Evolutionary conservation across 2,888 invertebrate species (phyloP).

Genomic region (Ennomos quercinarius): DNA sequence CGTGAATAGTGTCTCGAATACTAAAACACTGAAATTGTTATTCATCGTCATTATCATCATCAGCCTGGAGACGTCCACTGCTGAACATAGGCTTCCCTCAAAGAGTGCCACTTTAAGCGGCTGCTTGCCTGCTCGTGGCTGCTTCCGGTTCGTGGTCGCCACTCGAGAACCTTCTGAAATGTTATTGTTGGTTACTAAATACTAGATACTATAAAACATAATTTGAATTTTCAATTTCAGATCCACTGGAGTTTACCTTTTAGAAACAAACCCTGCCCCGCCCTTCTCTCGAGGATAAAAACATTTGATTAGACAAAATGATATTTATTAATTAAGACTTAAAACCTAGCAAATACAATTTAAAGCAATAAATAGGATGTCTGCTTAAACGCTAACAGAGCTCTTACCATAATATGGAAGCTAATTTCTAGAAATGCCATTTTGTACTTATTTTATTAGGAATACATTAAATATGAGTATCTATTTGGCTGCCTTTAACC

Average conservation of each 20-base stretch:
- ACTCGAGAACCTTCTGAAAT: no score
- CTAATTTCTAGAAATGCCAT: slow-evolving; percentile 63
- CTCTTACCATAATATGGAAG: slow-evolving; percentile 43
- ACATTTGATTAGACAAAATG: slow-evolving; percentile 1
- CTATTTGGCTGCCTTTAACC: no score
- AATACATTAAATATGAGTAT: slow-evolving; percentile 13
- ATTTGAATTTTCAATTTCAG: slow-evolving; percentile 56
- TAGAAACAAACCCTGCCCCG: slow-evolving; percentile 63
- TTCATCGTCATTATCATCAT: no score
- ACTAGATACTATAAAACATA: no score
- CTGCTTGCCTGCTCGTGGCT: no score
- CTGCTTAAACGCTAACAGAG: slow-evolving; percentile 47
- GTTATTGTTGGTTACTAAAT: no score
- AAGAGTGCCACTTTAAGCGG: no score
- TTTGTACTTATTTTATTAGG: slow-evolving; percentile 68
- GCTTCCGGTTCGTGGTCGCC: no score
- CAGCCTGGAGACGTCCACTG: no score
- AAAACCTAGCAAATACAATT: slow-evolving; percentile 52
- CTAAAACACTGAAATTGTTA: no score
- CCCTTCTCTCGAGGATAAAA: slow-evolving; percentile 60
- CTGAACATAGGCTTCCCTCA: no score
- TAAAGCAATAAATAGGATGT: slow-evolving; percentile 77
- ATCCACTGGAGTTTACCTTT: slow-evolving; percentile 54
- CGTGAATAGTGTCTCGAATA: no score
- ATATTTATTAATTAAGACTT: slow-evolving; percentile 32